Evolutionary conservation across 2,113 vertebrate genomes (phyloP).

Genomic region (Opisthocomus hoazin): DNA sequence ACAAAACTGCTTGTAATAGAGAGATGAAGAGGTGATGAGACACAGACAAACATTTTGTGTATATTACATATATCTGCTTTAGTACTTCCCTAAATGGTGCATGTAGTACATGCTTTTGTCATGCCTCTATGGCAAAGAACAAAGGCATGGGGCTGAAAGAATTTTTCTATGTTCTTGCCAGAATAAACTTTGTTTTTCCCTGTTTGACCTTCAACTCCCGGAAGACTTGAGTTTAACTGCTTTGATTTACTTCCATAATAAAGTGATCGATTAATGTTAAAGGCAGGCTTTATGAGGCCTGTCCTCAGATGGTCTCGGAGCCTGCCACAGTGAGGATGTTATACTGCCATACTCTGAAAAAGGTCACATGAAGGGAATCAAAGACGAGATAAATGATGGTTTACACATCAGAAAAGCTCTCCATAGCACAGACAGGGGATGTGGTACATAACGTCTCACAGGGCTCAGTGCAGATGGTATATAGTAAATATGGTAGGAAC

Average conservation of each 20-base stretch:
- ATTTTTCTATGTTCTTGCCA: conserved; percentile 34
- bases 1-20: not conserved
- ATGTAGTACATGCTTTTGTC: not conserved
- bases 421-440: conserved; percentile 6
- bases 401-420: conserved; percentile 54
- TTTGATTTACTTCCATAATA: conserved; percentile 68
- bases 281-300: conserved; percentile 59
- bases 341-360: conserved; percentile 46
- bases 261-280: conserved; percentile 66
- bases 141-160: not conserved
- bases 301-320: conserved; percentile 20
- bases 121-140: not conserved
- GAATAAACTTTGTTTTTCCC: conserved; percentile 30
- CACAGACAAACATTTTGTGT: not conserved
- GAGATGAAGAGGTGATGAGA: not conserved
- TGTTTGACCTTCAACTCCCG: conserved; percentile 60
- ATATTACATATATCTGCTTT: not conserved
- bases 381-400: conserved; percentile 58
- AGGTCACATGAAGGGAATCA: conserved; percentile 65
- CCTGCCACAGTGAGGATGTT: conserved; percentile 37
- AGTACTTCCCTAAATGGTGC: not conserved
- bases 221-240: conserved; percentile 39
- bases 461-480: conserved; percentile 36
- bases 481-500: conserved; percentile 55
- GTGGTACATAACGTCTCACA: conserved; percentile 40